Base-by-base conservation (phyloP, 2,888 invertebrate species). In the Mamestra brassicae region DNA sequence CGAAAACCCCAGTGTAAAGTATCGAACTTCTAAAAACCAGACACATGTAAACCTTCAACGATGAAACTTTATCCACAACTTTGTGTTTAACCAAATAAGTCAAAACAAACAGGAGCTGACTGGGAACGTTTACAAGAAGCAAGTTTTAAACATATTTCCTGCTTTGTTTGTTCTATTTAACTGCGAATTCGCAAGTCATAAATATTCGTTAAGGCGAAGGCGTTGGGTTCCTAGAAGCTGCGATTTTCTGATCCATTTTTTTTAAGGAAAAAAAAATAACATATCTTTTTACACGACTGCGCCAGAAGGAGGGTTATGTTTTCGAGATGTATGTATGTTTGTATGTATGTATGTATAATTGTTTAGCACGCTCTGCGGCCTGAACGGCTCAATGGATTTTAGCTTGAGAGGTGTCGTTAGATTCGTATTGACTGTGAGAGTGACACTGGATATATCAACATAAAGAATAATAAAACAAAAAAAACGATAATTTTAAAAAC, bases 121-220 rank as follows among this genome's bases (percentile, higher is more conserved):
- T 68, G 71, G 7, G 66, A 70, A 82, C 69, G 65, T 36, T 69
- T 63, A 58, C 68, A 73, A 69, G 10, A 11, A 62, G 10, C 66
- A 72, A 79, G 63, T 81, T 81, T 60, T 7, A 69, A 79, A 74
- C 67, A 71, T 82, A 76, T 66, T 74, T 73, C 66, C 78, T 73
- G 57, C n/a, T 52, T 64, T 74, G 66, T 76, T 76, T 76, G 62
- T 54, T 45, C 54, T 76, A 76, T 74, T 76, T 80, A 82, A 15
- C 52, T 71, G 60, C 60, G 64, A 76, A 65, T 68, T 64, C 57
- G 15, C 76, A 61, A 70, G 63, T 67, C 65, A 82, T 84, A 84
- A 76, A 84, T 79, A 61, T 78, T 55, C 61, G 58, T 74, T 72
- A 69, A 47, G 60, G 50, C 45, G 7, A 69, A 47, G 60, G 50